These are phyloP conservation scores for Tipula vernalis DNA, from an alignment of 2,888 invertebrate species.

Conservation along the genomic window DNA sequence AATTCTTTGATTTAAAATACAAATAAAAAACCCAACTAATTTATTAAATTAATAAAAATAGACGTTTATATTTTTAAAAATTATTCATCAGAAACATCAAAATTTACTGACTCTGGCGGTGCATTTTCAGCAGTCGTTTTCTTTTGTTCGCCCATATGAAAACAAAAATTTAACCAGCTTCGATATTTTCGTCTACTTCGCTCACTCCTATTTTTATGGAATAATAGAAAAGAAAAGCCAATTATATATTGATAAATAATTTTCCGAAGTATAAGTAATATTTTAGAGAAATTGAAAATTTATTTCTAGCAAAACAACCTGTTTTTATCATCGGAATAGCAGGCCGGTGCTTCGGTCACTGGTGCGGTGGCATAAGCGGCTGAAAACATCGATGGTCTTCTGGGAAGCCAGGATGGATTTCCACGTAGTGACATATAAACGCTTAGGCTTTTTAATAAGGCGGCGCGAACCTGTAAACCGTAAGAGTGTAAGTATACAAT, in stretches of 20 bases:
- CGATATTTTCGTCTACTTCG: not conserved
- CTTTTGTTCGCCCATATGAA: slow-evolving; percentile 4
- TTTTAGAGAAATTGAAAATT: not conserved
- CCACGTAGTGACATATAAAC: slow-evolving; percentile 36
- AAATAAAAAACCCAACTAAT: no score
- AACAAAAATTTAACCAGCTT: slow-evolving; percentile 14
- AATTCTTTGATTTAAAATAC: no score
- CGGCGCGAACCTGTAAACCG: slow-evolving; percentile 33
- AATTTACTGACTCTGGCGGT: slow-evolving; percentile 37
- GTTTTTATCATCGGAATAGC: not conserved
- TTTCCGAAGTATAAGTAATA: not conserved
- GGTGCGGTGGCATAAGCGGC: slow-evolving; percentile 32
- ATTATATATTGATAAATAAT: not conserved
- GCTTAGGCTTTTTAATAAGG: slow-evolving; percentile 35
- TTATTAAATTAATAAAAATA: no score
- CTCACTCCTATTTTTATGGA: not conserved
- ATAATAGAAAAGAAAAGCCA: not conserved
- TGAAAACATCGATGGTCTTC: slow-evolving; percentile 33
- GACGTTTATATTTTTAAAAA: not conserved
- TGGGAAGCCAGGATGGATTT: slow-evolving; percentile 32
- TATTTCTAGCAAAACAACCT: not conserved
- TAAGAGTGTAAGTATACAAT: not conserved
- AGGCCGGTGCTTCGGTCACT: slow-evolving; percentile 27
- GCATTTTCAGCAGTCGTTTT: slow-evolving; percentile 22
- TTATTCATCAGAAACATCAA: slow-evolving; percentile 32